Percentiles rank a stretch among this genome's conserved stretches.
phyloP scores from a whole-genome alignment of 2,797 vertebrate genomes.

The Basileuterus tristriatus region DNA sequence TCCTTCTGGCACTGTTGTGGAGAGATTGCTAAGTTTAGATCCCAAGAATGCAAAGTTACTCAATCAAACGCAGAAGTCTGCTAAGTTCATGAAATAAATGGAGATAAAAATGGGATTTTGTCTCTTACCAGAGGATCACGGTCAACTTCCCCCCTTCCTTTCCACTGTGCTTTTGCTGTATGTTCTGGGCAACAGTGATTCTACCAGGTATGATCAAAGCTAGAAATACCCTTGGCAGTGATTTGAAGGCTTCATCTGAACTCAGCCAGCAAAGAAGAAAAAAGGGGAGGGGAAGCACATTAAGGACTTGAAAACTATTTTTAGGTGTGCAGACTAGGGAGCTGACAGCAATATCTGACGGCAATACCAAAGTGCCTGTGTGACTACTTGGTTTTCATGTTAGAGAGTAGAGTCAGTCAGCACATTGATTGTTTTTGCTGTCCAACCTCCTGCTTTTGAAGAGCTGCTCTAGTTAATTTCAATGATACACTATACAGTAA shows the following conservation, averaged over 20 bases:
- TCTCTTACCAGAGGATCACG: background rate
- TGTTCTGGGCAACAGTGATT: background rate
- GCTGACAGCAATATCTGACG: background rate
- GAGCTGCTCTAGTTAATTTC: constrained; percentile 35
- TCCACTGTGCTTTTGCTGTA: background rate
- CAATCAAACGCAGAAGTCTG: constrained; percentile 21
- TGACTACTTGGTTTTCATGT: background rate
- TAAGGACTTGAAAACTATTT: background rate
- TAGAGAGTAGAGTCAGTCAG: constrained; percentile 11
- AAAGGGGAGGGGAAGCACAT: background rate
- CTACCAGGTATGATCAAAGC: background rate
- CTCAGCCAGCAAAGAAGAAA: background rate
- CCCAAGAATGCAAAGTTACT: constrained; percentile 45
- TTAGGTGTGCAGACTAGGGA: constrained; percentile 9
- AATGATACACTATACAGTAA: background rate
- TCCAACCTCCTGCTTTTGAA: constrained; percentile 29
- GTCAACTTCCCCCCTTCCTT: background rate
- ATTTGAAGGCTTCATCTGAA: constrained; percentile 1
- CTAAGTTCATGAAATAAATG: constrained; percentile 21
- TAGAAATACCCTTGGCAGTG: background rate
- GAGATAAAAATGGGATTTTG: background rate
- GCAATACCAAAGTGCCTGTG: constrained; percentile 6
- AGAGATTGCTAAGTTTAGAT: constrained; percentile 56
- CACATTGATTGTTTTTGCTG: constrained; percentile 43
- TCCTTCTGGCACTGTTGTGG: constrained; percentile 14